Percentiles rank a stretch among this genome's conserved stretches.
Evolutionary conservation across 2,888 invertebrate species (phyloP).

Genomic region (Emmelina monodactyla): DNA sequence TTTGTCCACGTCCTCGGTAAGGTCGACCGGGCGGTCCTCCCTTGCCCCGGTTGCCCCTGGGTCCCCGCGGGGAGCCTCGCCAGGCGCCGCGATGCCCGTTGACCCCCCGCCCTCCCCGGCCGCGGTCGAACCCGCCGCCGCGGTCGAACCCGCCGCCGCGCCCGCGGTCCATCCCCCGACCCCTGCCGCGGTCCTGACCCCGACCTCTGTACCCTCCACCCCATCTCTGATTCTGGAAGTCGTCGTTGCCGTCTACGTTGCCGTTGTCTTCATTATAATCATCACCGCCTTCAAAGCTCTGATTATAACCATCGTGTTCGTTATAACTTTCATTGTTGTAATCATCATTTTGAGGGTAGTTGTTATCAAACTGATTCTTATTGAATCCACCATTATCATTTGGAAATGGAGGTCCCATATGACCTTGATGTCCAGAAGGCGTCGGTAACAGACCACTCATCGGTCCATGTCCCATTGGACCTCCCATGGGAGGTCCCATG

Average conservation of each 20-base stretch:
- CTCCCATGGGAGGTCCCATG: slow-evolving; percentile 31
- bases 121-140: slow-evolving; percentile 26
- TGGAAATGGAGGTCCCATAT: slow-evolving; percentile 28
- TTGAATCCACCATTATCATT: slow-evolving; percentile 48
- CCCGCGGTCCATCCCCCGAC: slow-evolving; percentile 38
- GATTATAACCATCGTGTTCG: slow-evolving; percentile 31
- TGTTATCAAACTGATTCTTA: slow-evolving; percentile 44
- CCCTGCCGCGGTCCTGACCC: slow-evolving; percentile 39
- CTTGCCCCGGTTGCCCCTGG: neutral
- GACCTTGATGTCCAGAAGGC: too few species aligned
- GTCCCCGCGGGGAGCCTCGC: neutral
- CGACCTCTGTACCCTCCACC: slow-evolving; percentile 38
- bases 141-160: slow-evolving; percentile 44
- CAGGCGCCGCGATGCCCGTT: neutral
- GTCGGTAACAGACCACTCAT: slow-evolving; percentile 29
- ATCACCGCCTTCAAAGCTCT: slow-evolving; percentile 38
- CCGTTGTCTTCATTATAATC: slow-evolving; percentile 33
- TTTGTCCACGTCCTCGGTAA: neutral
- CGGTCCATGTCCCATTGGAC: too few species aligned
- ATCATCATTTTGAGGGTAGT: slow-evolving; percentile 39
- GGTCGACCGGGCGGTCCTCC: slow-evolving; percentile 33
- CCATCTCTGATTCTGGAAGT: slow-evolving; percentile 40
- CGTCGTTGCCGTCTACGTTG: slow-evolving; percentile 26
- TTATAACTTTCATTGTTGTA: slow-evolving; percentile 31
- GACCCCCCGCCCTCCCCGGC: neutral